Conservation (phyloP, 2,888 invertebrate species). For the Proisotoma minuta region DNA sequence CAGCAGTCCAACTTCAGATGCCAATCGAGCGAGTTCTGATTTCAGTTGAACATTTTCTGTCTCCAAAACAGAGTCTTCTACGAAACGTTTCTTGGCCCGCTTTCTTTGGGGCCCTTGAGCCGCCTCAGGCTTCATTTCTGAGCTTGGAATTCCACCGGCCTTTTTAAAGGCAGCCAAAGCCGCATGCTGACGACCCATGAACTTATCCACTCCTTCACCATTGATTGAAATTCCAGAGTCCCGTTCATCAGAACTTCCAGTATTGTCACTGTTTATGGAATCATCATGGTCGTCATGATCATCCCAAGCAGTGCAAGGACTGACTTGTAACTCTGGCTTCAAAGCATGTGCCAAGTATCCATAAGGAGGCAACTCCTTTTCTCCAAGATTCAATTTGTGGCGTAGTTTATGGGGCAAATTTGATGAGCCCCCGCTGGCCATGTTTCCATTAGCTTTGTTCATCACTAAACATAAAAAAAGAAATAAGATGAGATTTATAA, state of each 20-base stretch:
- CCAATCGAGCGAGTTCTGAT: constrained; percentile 80
- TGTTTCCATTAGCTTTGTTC: not conserved
- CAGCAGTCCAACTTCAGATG: constrained; percentile 84
- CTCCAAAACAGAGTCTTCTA: constrained; percentile 51
- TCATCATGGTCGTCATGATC: constrained; percentile 75
- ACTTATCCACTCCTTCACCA: constrained; percentile 42
- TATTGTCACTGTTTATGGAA: constrained; percentile 49
- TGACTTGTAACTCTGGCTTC: constrained; percentile 73
- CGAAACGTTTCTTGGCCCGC: constrained; percentile 51
- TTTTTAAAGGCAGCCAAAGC: constrained; percentile 54
- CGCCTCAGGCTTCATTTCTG: constrained; percentile 12
- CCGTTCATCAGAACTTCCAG: constrained; percentile 79
- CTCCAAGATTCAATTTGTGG: constrained; percentile 84
- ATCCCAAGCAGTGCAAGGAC: constrained; percentile 65
- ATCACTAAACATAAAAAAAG: not conserved
- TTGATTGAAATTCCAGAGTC: constrained; percentile 75
- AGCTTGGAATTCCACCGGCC: constrained; percentile 39
- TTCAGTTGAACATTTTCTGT: constrained; percentile 63
- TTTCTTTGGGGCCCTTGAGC: constrained; percentile 52
- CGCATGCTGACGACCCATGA: constrained; percentile 37
- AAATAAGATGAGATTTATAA: not conserved
- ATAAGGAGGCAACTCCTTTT: constrained; percentile 67
- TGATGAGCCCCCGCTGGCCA: constrained; percentile 30
- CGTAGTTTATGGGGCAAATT: constrained; percentile 84
- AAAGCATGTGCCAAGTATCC: constrained; percentile 75